Evolutionary conservation across 2,797 vertebrate genomes (phyloP), one percentile per base, ranked within the genome.

Genomic region (Xerus rutilus): DNA sequence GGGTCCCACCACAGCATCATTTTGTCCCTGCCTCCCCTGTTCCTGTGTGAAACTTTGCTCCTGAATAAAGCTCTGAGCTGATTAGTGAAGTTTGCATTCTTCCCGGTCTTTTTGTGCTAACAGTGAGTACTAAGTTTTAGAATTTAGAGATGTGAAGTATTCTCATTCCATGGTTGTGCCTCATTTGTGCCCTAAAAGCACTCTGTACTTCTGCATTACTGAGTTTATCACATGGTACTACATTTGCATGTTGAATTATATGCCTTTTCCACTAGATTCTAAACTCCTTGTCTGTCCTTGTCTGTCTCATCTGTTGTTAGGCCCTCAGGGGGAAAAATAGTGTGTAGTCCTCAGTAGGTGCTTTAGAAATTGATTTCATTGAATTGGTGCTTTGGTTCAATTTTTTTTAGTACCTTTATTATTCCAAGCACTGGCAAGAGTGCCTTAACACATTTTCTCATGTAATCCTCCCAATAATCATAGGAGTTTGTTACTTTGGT

Each of bases 301-400:
- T 20, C 21, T 43, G 11, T 79, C 74, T 65, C 45, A 25, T 35
- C 73, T 9, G 49, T 77, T 62, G 45, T 30, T n/a, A 15, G 32
- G 54, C 69, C 21, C 14, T 86, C 35, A 49, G 76, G 49, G 49
- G 9, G 7, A 67, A 79, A 18, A 84, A 32, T 23, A 47, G 21
- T 4, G 17, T 52, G n/a, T 59, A n/a, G 4, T 43, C 28, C 0
- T 84, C 3, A 17, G 2, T 39, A 20, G 11, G 17, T 5, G 10
- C 23, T 67, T 62, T 10, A 59, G 72, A 92, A 81, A 28, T 93
- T 82, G 79, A 18, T 79, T 87, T 64, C 64, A 69, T 78, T 95
- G 69, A 92, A 43, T 67, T 47, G 15, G 6, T 74, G 28, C 18
- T 25, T 86, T 74, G 62, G 62, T 67, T 65, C 10, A 32, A 70